Conservation (phyloP, 1,140 invertebrate species). For the Atta texana region DNA sequence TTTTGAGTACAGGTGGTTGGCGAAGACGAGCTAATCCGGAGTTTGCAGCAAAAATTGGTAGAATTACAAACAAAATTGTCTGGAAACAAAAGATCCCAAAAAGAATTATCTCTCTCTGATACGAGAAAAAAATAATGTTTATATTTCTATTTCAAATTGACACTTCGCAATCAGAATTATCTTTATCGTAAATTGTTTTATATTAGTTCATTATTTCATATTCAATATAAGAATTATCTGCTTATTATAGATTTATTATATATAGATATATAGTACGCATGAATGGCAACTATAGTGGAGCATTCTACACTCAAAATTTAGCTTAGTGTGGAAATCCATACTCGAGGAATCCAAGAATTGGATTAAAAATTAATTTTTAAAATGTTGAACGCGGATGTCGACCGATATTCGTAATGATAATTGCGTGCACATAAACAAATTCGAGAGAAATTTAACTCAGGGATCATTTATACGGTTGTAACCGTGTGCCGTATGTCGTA, state of each 20-base stretch:
- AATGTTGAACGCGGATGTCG: too few relatives aligned
- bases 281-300: too few relatives aligned
- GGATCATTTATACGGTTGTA: too few relatives aligned
- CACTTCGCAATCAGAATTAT: not conserved
- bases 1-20: slow-evolving; percentile 87
- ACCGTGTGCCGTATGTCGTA: too few relatives aligned
- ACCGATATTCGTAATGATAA: too few relatives aligned
- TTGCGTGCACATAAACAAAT: too few relatives aligned
- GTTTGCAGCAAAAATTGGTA: slow-evolving; percentile 88
- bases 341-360: too few relatives aligned
- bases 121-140: not conserved
- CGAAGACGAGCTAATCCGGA: slow-evolving; percentile 90
- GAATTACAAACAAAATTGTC: slow-evolving; percentile 89
- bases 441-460: too few relatives aligned
- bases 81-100: slow-evolving; percentile 65
- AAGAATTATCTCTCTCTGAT: slow-evolving; percentile 53
- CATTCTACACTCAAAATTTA: too few relatives aligned
- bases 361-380: too few relatives aligned
- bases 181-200: slow-evolving; percentile 12
- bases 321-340: too few relatives aligned
- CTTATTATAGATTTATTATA: not conserved
- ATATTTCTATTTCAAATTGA: not conserved
- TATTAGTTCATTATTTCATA: not conserved
- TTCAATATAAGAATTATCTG: not conserved
- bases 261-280: too few relatives aligned